These are phyloP conservation scores for Taenioides sp. DNA, from an alignment of 2,797 vertebrate genomes.

Conservation along the genomic window DNA sequence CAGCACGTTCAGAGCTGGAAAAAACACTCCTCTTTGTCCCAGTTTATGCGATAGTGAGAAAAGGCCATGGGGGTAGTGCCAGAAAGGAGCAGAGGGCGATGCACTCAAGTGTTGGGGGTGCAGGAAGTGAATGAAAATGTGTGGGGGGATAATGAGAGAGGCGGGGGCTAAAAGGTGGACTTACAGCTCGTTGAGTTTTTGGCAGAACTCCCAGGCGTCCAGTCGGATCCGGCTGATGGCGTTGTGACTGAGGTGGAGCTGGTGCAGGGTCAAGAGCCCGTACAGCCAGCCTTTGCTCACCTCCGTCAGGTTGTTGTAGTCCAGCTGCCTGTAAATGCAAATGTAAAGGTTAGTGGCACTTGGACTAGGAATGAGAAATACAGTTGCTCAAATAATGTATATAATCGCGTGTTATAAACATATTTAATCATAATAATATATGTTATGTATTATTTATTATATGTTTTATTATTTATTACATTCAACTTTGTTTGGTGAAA, in stretches of 20 bases:
- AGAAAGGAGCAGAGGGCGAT: slow-evolving; percentile 48
- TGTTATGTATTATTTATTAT: no score
- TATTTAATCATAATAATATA: no score
- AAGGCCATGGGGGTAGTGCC: slow-evolving; percentile 43
- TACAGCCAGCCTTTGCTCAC: slow-evolving; percentile 97
- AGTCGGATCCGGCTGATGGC: slow-evolving; percentile 89
- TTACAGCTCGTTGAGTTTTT: slow-evolving; percentile 95
- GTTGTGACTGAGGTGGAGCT: slow-evolving; percentile 94
- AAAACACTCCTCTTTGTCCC: slow-evolving; percentile 51
- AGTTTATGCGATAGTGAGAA: slow-evolving; percentile 51
- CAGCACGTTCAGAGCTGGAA: slow-evolving; percentile 19
- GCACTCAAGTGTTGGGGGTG: slow-evolving; percentile 60
- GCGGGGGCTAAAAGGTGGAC: slow-evolving; percentile 60
- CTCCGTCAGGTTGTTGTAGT: slow-evolving; percentile 96
- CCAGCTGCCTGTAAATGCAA: slow-evolving; percentile 84
- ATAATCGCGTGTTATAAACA: not conserved
- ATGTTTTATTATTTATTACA: no score
- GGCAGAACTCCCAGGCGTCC: slow-evolving; percentile 98
- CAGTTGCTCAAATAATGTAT: not conserved
- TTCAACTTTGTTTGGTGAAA: no score
- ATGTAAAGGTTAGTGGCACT: slow-evolving; percentile 22
- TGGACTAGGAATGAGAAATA: not conserved
- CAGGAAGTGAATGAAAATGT: slow-evolving; percentile 57
- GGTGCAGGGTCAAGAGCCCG: slow-evolving; percentile 91
- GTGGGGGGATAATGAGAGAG: slow-evolving; percentile 33